Base-by-base conservation (phyloP, 1,140 invertebrate genomes). In the Uloborus diversus region DNA sequence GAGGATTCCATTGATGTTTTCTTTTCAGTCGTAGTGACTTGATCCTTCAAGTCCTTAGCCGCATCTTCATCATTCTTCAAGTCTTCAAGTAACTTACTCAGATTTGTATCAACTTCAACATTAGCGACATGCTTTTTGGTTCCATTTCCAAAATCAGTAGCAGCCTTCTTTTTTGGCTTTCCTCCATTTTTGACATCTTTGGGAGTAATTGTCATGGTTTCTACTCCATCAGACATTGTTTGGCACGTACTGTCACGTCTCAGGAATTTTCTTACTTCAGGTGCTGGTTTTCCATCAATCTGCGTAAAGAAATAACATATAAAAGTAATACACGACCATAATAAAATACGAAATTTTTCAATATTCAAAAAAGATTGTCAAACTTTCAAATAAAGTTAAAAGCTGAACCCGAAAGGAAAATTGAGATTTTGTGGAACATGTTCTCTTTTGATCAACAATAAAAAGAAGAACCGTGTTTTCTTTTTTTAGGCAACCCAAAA, bases 231-330 rank as follows among this genome's bases (percentile, higher is more conserved):
- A 30, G 42, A 30, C 57, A 62, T 64, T 17, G 71, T 76, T 27
- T 76, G 71, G 25, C 71, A 76, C 2, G 59, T 76, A 3, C 71
- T 76, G 47, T 76, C 71, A 13, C 71, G n/a, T 64, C 71, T 49
- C 17, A 76, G 27, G 35, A 64, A 37, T 53, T 64, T 76, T 35
- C 33, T 64, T 20, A 65, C 59, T 53, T 76, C 71, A 53, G 59
- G 61, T 7, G 69, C 5, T 53, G 49, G 69, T 73, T 76, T 76
- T 1, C 42, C 27, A n/a, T 20, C 47, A 17, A 32, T 28, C 71
- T 76, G 23, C 1, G 47, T 9, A 4, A 11, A 47, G 14, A 70
- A 13, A 35, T 20, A 66, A 66, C 20, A 28, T 49, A 49, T 47
- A n/a, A n/a, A n/a, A n/a, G n/a, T 53, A 53, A 53, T 53, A 53